Base-by-base conservation (phyloP, 2,113 vertebrate species). In the Myotis brandtii region DNA sequence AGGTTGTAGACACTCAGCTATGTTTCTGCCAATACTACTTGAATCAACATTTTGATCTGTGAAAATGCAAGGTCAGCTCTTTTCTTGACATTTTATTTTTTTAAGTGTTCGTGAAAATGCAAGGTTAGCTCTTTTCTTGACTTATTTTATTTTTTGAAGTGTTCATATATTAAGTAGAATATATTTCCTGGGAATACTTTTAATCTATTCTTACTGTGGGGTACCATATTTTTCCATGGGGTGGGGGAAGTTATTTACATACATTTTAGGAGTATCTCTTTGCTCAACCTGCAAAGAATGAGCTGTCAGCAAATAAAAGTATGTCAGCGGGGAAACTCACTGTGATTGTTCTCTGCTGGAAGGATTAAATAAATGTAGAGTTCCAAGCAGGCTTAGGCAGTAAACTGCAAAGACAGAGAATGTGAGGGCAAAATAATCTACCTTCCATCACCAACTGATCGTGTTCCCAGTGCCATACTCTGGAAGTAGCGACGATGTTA, bases 401-500 rank as follows among this genome's bases (percentile, higher is more conserved):
- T 97, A 88, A 81, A 83, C 79, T 94, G 56, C 94, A 96, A 95
- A 91, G 82, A 34, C 59, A 75, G 73, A 37, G 75, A 90, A 80
- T 56, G 89, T 48, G 16, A 87, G 37, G 62, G 67, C 67, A 52
- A 43, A 95, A 94, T 84, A 82, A 83, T 89, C 46, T 67, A 16
- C 76, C 54, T 92, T 81, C 91, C 6, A 21, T 91, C 67, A 72
- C n/a, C 76, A 69, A 5, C 56, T 32, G 64, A 75, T 72, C 32
- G 0, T 62, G 27, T 69, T 69, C 37, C 37, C 27, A 32, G 40
- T 18, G 32, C 17, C 72, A 72, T 16, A 23, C 7, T 16, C 59
- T 23, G 12, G 48, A 66, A 20, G 13, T 3, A 86, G 34, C 50
- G 20, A 2, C 16, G 23, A 86, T 76, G 46, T 72, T 73, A 48